phyloP scores from a whole-genome alignment of 1,140 invertebrate species.

The Dysdera silvatica region DNA sequence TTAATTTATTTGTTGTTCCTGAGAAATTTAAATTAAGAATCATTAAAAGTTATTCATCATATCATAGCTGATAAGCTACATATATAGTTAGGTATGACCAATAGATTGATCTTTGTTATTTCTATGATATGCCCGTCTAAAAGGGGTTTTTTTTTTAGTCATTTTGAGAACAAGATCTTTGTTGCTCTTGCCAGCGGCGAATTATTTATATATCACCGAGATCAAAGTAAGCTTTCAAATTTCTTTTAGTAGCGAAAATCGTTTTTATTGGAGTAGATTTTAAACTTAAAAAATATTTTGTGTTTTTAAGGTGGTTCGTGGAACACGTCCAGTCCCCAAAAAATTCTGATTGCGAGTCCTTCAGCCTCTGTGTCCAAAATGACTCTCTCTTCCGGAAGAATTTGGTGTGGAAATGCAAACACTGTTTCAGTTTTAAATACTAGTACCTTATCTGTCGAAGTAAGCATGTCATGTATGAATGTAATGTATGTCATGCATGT shows the following conservation, averaged over 20 bases:
- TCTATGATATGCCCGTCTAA: slow-evolving; percentile 4
- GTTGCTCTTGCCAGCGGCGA: slow-evolving; percentile 88
- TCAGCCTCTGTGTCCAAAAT: slow-evolving; percentile 68
- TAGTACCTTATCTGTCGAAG: slow-evolving; percentile 56
- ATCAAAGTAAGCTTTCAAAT: slow-evolving; percentile 47
- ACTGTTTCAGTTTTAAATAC: slow-evolving; percentile 75
- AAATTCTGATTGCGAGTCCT: slow-evolving; percentile 55
- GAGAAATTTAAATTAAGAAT: too few species aligned
- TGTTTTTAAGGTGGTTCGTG: slow-evolving; percentile 57
- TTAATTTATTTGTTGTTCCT: too few species aligned
- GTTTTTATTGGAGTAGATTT: not conserved
- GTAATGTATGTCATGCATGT: too few species aligned
- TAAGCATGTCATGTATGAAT: slow-evolving; percentile 40
- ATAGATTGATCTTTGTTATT: not conserved
- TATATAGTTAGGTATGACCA: not conserved
- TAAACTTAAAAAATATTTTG: not conserved
- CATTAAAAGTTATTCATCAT: too few species aligned
- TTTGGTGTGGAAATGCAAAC: slow-evolving; percentile 84
- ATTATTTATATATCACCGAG: slow-evolving; percentile 65
- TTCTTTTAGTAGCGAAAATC: not conserved
- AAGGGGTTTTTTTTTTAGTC: slow-evolving; percentile 54
- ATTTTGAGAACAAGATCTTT: slow-evolving; percentile 85
- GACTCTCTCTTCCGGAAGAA: slow-evolving; percentile 66
- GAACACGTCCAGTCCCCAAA: slow-evolving; percentile 68
- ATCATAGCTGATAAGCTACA: too few species aligned